These are phyloP conservation scores for Drosophila fuyamai DNA, from an alignment of 1,140 invertebrate species.

Conservation along the genomic window DNA sequence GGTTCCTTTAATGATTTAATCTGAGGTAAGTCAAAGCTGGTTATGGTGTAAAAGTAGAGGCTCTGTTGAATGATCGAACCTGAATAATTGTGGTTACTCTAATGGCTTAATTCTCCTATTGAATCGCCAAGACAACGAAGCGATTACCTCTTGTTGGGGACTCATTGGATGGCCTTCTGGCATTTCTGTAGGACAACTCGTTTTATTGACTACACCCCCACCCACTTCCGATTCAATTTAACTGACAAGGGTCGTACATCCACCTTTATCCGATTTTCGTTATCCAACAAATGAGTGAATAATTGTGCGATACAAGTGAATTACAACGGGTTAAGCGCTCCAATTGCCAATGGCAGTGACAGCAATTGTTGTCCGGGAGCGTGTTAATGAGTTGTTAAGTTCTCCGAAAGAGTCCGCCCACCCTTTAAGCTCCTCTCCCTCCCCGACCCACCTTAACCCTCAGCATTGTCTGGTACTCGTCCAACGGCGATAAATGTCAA, in stretches of 20 bases:
- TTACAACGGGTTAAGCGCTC: constrained; percentile 59
- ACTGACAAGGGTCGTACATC: constrained; percentile 56
- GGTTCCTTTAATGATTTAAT: background rate
- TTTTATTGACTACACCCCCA: background rate
- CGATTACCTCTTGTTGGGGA: constrained; percentile 3
- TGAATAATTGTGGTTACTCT: background rate
- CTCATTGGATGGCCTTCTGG: background rate
- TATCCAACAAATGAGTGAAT: constrained; percentile 50
- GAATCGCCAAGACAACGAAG: constrained; percentile 30
- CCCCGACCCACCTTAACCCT: constrained; percentile 8
- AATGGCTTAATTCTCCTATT: background rate
- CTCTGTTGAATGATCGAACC: background rate
- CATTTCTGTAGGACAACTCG: background rate
- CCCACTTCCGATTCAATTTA: constrained; percentile 46
- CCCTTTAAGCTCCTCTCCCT: background rate
- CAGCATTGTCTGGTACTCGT: constrained; percentile 46
- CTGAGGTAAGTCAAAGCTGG: too few species aligned
- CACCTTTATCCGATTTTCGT: constrained; percentile 27
- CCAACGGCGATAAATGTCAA: constrained; percentile 76
- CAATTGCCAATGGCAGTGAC: constrained; percentile 44
- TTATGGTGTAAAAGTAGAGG: background rate
- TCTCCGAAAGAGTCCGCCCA: constrained; percentile 48
- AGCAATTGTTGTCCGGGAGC: constrained; percentile 65
- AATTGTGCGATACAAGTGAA: constrained; percentile 54
- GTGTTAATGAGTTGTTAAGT: constrained; percentile 80